phyloP scores from a whole-genome alignment of 2,797 vertebrate genomes.

The Pogonophryne albipinna region DNA sequence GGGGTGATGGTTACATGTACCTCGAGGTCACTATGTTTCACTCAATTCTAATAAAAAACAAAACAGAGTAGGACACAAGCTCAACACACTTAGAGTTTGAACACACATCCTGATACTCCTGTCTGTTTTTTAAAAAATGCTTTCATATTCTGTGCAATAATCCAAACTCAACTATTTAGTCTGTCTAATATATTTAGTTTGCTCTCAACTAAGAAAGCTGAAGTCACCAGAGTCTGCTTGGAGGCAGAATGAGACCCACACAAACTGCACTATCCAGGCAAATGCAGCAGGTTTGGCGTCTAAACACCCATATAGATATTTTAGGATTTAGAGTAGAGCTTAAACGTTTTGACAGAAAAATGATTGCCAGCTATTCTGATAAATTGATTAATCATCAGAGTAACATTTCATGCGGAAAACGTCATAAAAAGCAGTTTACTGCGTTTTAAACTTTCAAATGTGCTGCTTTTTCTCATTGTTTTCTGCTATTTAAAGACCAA shows the following conservation, averaged over 20 bases:
- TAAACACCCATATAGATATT: neutral
- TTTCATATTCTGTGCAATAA: too few species aligned
- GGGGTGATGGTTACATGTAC: too few species aligned
- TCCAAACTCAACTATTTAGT: too few species aligned
- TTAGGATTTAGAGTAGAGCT: neutral
- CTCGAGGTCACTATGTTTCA: neutral
- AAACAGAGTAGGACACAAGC: neutral
- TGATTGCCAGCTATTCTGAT: too few species aligned
- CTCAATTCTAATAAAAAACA: slow-evolving; percentile 1
- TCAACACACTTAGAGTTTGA: neutral
- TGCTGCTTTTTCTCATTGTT: too few species aligned
- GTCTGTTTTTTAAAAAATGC: neutral
- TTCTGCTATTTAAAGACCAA: too few species aligned
- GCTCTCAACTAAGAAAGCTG: slow-evolving; percentile 5
- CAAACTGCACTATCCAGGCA: neutral
- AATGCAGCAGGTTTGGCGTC: neutral
- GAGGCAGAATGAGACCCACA: neutral
- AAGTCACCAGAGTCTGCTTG: neutral
- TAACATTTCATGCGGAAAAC: too few species aligned
- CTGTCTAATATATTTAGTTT: neutral
- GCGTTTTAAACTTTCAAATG: too few species aligned
- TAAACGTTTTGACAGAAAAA: too few species aligned
- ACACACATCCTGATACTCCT: too few species aligned
- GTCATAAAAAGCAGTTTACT: too few species aligned
- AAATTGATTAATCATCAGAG: too few species aligned